phyloP scores from a whole-genome alignment of 2,797 vertebrate species.

The Neoniphon sammara region DNA sequence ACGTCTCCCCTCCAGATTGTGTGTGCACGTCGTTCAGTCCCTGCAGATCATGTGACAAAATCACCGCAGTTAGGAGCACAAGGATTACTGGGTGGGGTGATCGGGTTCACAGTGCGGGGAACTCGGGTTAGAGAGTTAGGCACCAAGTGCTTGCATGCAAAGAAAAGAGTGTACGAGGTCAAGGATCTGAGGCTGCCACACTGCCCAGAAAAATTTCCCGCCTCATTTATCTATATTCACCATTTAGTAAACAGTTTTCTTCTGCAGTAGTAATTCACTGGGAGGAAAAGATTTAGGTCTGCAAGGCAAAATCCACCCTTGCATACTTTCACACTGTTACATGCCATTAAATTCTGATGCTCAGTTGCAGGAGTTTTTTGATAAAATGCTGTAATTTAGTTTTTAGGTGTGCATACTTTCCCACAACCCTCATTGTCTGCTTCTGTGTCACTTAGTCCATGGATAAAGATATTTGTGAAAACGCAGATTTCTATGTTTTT shows the following conservation, averaged over 20 bases:
- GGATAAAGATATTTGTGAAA: too few species aligned
- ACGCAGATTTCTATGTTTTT: too few species aligned
- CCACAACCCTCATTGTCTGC: too few species aligned
- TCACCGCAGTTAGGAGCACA: constrained; percentile 65
- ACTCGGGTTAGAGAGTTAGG: constrained; percentile 57
- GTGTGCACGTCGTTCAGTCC: constrained; percentile 59
- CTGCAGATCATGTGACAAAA: constrained; percentile 77
- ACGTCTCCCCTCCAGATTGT: constrained; percentile 71
- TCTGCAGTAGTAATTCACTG: not conserved
- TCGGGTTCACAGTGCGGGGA: constrained; percentile 59
- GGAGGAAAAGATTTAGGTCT: not conserved
- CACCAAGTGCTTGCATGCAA: constrained; percentile 38
- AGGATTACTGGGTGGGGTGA: constrained; percentile 76
- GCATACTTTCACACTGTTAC: not conserved
- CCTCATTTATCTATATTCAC: constrained; percentile 4
- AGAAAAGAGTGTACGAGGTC: constrained; percentile 59
- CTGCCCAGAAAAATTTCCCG: constrained; percentile 44
- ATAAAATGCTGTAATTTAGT: too few species aligned
- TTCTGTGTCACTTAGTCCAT: too few species aligned
- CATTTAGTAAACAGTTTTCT: not conserved
- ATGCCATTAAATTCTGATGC: not conserved
- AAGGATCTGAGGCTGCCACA: constrained; percentile 35
- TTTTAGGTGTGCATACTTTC: too few species aligned
- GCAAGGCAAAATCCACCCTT: not conserved
- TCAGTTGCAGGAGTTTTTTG: too few species aligned